Evolutionary conservation across 2,797 vertebrate genomes (phyloP).

Genomic region (Eremophila alpestris): DNA sequence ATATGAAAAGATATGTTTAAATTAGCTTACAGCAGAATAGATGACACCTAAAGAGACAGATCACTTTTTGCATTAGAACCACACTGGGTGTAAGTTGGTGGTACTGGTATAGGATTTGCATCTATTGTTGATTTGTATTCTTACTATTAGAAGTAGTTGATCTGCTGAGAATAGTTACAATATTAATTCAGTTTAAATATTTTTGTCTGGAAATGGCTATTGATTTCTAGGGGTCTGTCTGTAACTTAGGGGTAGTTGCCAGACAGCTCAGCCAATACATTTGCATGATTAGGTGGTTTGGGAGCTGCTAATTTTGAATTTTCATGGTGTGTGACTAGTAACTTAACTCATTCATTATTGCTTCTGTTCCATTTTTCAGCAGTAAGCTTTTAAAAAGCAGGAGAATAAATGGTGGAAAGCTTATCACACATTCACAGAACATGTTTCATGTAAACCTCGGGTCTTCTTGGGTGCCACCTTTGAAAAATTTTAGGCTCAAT

Average conservation of each 20-base stretch:
- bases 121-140: neutral
- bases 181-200: neutral
- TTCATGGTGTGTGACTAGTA: neutral
- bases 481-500: neutral
- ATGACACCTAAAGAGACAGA: neutral
- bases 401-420: neutral
- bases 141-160: neutral
- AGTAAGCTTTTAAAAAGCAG: neutral
- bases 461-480: neutral
- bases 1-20: neutral
- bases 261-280: neutral
- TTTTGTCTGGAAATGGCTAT: conserved; percentile 10
- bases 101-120: neutral
- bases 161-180: neutral
- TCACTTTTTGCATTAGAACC: neutral
- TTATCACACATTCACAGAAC: neutral
- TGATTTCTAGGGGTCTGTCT: neutral
- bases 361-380: neutral
- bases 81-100: neutral
- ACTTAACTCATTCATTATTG: neutral
- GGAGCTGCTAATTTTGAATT: neutral
- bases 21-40: neutral
- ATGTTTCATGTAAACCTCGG: neutral
- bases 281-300: neutral
- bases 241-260: neutral